Evolutionary conservation across 2,113 vertebrate species (phyloP).

Genomic region (Lasiurus borealis): DNA sequence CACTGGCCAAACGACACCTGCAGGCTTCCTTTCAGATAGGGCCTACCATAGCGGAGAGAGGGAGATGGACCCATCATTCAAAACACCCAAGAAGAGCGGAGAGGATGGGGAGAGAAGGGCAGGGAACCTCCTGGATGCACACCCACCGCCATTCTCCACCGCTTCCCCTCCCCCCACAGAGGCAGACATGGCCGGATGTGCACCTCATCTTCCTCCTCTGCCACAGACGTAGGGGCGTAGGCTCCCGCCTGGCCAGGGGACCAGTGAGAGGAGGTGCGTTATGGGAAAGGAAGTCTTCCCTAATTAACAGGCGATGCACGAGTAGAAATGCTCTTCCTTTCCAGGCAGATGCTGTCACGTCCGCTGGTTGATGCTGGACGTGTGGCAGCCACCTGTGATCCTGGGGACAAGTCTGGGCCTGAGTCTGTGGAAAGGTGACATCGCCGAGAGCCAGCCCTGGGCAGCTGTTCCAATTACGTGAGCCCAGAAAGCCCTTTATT

Average conservation of each 20-base stretch:
- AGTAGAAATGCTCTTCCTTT: not conserved
- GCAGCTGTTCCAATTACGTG: not conserved
- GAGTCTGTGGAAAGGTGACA: not conserved
- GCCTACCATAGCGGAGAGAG: not conserved
- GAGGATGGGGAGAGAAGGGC: not conserved
- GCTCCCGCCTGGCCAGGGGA: not conserved
- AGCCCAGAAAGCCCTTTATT: not conserved
- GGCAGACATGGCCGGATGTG: accelerated
- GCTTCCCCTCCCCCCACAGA: not conserved
- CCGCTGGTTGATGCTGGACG: not conserved
- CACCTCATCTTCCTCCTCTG: not conserved
- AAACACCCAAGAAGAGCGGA: not conserved
- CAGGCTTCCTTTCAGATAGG: not conserved
- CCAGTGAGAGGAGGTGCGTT: not conserved
- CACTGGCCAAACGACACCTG: not conserved
- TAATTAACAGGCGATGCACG: not conserved
- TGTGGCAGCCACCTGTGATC: not conserved
- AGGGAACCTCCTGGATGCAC: accelerated
- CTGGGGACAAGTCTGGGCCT: not conserved
- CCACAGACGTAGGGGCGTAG: not conserved
- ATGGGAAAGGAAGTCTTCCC: not conserved
- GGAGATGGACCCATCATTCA: accelerated
- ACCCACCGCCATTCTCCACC: not conserved
- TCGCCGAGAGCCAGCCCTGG: not conserved
- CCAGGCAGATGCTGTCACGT: not conserved